phyloP scores from a whole-genome alignment of 2,888 invertebrate species.

The Andrena bicolor region DNA sequence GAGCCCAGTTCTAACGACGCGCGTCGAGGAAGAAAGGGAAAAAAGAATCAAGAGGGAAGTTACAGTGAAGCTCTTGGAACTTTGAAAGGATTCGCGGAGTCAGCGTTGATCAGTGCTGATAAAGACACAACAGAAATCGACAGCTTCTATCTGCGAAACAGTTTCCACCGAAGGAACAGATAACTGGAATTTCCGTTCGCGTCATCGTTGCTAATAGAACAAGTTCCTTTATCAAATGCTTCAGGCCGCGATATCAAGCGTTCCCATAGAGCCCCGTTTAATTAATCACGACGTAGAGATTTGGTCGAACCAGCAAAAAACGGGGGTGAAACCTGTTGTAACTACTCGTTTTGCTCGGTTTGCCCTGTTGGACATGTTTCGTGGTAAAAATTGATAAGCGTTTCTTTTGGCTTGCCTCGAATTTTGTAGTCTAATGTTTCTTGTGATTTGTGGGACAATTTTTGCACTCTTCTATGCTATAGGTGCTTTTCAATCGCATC shows the following conservation, averaged over 20 bases:
- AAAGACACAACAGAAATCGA: slow-evolving; percentile 35
- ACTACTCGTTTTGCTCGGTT: neutral
- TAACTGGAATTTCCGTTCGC: slow-evolving; percentile 27
- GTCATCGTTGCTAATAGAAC: slow-evolving; percentile 3
- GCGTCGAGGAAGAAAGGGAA: slow-evolving; percentile 13
- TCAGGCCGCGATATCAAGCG: neutral
- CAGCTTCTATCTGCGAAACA: slow-evolving; percentile 30
- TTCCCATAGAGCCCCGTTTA: neutral
- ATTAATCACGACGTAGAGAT: neutral
- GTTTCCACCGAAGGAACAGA: neutral
- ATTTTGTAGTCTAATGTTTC: neutral
- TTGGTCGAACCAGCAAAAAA: neutral
- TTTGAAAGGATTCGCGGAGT: slow-evolving; percentile 41
- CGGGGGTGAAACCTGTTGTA: neutral
- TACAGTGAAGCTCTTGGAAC: slow-evolving; percentile 35
- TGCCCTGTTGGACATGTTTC: neutral
- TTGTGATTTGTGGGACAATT: too few relatives aligned
- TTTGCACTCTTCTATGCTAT: too few relatives aligned
- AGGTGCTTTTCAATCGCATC: too few relatives aligned
- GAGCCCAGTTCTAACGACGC: slow-evolving; percentile 23
- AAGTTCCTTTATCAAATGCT: slow-evolving; percentile 14
- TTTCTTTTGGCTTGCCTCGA: neutral
- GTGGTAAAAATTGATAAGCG: neutral
- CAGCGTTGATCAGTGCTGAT: slow-evolving; percentile 28
- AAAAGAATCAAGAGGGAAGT: slow-evolving; percentile 12